Percentiles rank a stretch among this genome's conserved stretches.
These are phyloP conservation scores for Folsomia candida DNA, from an alignment of 2,888 invertebrate species.

Conservation along the genomic window DNA sequence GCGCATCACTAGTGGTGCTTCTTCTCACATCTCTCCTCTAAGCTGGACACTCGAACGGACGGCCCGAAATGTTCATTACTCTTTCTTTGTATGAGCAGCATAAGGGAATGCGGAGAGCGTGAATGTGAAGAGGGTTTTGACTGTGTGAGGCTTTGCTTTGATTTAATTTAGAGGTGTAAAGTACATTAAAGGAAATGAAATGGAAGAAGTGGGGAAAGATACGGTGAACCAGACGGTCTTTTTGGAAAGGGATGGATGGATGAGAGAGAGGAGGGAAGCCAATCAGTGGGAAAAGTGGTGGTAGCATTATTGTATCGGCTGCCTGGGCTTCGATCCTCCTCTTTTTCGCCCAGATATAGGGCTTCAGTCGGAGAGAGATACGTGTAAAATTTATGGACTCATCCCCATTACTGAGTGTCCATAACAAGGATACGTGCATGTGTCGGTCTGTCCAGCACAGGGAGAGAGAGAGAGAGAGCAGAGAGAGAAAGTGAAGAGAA, in stretches of 20 bases:
- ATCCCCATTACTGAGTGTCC: neutral
- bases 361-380: neutral
- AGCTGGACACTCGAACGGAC: too few relatives aligned
- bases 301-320: neutral
- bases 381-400: slow-evolving; percentile 2
- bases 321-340: neutral
- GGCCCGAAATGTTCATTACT: too few relatives aligned
- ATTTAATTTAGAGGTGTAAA: neutral
- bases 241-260: neutral
- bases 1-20: too few relatives aligned
- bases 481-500: slow-evolving; percentile 1
- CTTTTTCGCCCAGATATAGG: neutral
- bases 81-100: too few relatives aligned
- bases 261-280: neutral
- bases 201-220: neutral
- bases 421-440: neutral
- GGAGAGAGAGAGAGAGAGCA: neutral
- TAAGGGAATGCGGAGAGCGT: too few relatives aligned
- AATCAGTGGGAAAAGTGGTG: slow-evolving; percentile 7
- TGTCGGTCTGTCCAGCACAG: neutral
- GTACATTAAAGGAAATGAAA: neutral
- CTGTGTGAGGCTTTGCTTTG: too few relatives aligned
- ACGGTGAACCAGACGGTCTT: neutral
- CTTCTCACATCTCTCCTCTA: too few relatives aligned
- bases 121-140: neutral